Evolutionary conservation across 2,113 vertebrate species (phyloP).

Genomic region (Urocynchramus pylzowi): DNA sequence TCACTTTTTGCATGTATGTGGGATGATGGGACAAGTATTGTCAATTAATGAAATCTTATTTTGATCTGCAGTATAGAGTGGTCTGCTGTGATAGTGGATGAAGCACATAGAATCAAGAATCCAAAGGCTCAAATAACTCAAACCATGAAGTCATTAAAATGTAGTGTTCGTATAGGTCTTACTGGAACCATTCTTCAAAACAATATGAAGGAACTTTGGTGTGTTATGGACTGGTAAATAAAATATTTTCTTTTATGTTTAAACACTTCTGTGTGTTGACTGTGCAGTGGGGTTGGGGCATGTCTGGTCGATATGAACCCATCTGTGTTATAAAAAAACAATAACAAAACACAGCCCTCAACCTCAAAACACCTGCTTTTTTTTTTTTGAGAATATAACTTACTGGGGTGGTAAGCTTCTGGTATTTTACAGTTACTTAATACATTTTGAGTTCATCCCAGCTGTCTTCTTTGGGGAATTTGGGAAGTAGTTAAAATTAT

Average conservation of each 20-base stretch:
- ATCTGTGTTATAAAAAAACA: neutral
- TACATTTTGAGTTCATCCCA: neutral
- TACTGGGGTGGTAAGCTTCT: neutral
- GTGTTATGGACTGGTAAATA: constrained; percentile 94
- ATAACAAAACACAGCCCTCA: neutral
- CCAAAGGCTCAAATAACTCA: constrained; percentile 89
- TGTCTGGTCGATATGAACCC: neutral
- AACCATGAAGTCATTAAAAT: constrained; percentile 88
- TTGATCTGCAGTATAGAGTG: constrained; percentile 80
- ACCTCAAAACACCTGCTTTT: neutral
- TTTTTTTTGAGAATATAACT: neutral
- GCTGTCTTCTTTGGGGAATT: neutral
- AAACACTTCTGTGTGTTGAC: neutral
- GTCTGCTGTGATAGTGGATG: constrained; percentile 92
- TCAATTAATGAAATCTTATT: neutral
- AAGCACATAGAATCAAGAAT: constrained; percentile 96
- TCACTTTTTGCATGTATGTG: neutral
- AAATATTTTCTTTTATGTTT: neutral
- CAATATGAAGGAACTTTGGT: constrained; percentile 96
- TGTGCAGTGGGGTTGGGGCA: neutral
- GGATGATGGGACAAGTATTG: neutral
- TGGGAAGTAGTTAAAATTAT: neutral
- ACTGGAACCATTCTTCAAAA: constrained; percentile 97
- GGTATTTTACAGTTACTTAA: neutral
- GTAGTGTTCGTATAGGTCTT: constrained; percentile 87